These are phyloP conservation scores for Drosophila borborema DNA, from an alignment of 2,888 invertebrate species.

Conservation along the genomic window DNA sequence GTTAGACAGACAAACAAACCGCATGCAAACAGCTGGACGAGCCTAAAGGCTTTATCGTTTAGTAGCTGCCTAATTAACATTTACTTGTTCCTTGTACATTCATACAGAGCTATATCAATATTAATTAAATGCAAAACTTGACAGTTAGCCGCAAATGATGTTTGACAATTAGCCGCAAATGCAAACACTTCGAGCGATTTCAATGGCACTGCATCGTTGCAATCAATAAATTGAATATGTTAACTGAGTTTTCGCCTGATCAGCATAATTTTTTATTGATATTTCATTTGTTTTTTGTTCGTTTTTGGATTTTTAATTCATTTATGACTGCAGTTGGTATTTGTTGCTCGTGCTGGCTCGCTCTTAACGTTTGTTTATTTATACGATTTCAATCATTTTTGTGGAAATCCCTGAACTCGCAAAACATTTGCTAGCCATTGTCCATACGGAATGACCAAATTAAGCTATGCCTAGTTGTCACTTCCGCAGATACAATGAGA, in stretches of 20 bases:
- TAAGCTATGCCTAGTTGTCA: slow-evolving; percentile 54
- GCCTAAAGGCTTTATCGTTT: not conserved
- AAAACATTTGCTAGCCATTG: slow-evolving; percentile 45
- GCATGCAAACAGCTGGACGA: not conserved
- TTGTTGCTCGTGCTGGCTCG: not conserved
- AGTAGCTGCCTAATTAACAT: not conserved
- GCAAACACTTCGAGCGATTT: not conserved
- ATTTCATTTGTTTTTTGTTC: slow-evolving; percentile 3
- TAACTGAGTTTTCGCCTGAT: slow-evolving; percentile 1
- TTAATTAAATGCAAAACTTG: not conserved
- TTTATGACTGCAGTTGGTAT: not conserved
- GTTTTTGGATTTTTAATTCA: slow-evolving; percentile 5
- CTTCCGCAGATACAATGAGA: slow-evolving; percentile 25
- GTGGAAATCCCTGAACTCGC: slow-evolving; percentile 29
- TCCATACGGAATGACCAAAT: slow-evolving; percentile 40
- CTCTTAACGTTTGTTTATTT: slow-evolving; percentile 15
- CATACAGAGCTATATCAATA: not conserved
- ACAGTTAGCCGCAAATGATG: not conserved
- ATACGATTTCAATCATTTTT: slow-evolving; percentile 29
- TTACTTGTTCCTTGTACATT: not conserved
- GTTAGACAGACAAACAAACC: not conserved
- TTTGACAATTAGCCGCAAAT: not conserved
- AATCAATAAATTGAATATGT: slow-evolving; percentile 4
- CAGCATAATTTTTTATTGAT: slow-evolving; percentile 15
- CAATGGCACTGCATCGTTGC: not conserved